Conservation (phyloP, 2,113 vertebrate species). For the Spea bombifrons region DNA sequence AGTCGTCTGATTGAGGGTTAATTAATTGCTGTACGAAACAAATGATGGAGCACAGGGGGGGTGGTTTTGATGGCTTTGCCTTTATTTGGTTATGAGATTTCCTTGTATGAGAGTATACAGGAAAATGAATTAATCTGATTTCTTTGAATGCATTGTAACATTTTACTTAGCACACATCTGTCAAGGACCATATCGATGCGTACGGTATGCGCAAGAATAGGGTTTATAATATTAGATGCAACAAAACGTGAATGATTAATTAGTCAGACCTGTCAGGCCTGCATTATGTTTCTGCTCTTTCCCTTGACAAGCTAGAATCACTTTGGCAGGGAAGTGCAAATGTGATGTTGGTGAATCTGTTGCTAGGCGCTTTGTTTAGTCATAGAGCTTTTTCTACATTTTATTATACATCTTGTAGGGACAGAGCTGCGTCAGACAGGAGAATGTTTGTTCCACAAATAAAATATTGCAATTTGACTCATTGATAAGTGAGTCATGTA, state of each 20-base stretch:
- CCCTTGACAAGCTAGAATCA: conserved; percentile 18
- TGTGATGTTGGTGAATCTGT: conserved; percentile 19
- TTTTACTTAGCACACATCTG: neutral
- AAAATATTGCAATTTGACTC: conserved; percentile 17
- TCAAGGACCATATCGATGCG: neutral
- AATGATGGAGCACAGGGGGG: neutral
- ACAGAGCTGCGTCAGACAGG: conserved; percentile 16
- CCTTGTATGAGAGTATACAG: neutral
- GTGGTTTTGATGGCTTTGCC: no score
- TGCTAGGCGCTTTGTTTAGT: conserved; percentile 32
- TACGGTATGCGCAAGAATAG: neutral
- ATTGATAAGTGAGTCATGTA: conserved; percentile 17
- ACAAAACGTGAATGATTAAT: conserved; percentile 2
- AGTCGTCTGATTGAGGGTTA: neutral
- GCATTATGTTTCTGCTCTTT: neutral
- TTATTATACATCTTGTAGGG: conserved; percentile 26
- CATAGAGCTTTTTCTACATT: neutral
- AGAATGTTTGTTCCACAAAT: conserved; percentile 24
- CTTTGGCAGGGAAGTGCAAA: conserved; percentile 9
- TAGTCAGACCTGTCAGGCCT: neutral
- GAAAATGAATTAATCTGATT: neutral
- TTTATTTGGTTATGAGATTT: neutral
- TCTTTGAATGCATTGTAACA: conserved; percentile 13
- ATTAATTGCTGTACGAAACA: neutral
- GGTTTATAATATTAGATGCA: conserved; percentile 18